These are phyloP conservation scores for Lithophane socia DNA, from an alignment of 2,888 invertebrate genomes.

Conservation along the genomic window DNA sequence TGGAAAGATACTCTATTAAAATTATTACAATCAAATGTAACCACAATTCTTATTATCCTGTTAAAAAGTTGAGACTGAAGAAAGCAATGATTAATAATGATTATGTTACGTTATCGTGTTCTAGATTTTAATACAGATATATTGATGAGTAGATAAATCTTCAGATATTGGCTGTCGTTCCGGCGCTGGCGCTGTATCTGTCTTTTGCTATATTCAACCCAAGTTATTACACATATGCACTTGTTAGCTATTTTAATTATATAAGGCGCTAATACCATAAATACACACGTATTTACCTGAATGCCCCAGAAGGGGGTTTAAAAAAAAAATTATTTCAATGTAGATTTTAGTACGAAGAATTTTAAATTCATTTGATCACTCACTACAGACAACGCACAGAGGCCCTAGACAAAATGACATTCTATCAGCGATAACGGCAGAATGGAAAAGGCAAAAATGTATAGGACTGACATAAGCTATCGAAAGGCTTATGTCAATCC, in stretches of 20 bases:
- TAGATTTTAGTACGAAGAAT: neutral
- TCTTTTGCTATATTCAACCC: neutral
- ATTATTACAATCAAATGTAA: too few species aligned
- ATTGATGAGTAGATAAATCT: neutral
- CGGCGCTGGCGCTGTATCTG: too few species aligned
- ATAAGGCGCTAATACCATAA: constrained; percentile 13
- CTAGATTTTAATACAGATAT: neutral
- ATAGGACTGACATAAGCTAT: too few species aligned
- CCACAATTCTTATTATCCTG: too few species aligned
- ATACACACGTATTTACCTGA: too few species aligned
- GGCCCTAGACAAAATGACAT: too few species aligned
- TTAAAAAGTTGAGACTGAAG: neutral
- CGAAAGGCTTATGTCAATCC: too few species aligned
- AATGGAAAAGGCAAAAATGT: too few species aligned
- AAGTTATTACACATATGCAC: neutral
- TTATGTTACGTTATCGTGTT: neutral
- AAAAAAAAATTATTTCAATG: too few species aligned
- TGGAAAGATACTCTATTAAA: neutral
- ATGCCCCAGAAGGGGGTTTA: too few species aligned
- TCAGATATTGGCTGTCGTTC: neutral
- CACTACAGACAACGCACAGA: neutral
- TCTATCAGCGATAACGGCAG: too few species aligned
- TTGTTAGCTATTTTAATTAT: constrained; percentile 3
- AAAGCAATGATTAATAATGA: neutral
- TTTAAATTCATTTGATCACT: neutral